These are phyloP conservation scores for Synergus itoensis DNA, from an alignment of 2,888 invertebrate species.

Conservation along the genomic window DNA sequence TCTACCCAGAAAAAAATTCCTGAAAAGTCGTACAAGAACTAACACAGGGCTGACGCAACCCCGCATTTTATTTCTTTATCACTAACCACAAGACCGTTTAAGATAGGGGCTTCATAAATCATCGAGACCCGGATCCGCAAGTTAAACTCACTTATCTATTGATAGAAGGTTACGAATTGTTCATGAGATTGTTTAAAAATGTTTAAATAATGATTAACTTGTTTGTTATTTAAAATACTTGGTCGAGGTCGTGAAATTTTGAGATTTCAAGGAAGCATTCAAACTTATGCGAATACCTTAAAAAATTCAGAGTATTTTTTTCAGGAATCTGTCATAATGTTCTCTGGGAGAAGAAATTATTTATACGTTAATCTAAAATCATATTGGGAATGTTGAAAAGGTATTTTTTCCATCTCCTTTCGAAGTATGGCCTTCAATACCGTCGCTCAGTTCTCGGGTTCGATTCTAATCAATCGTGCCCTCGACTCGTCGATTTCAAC, in stretches of 20 bases:
- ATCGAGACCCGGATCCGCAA: conserved; percentile 52
- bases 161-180: background rate
- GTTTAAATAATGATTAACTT: too few relatives aligned
- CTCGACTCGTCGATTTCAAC: conserved; percentile 26
- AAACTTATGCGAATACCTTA: too few relatives aligned
- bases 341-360: background rate
- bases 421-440: conserved; percentile 13
- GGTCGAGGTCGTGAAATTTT: too few relatives aligned
- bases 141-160: conserved; percentile 1
- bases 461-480: conserved; percentile 40
- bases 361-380: background rate
- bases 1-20: conserved; percentile 37
- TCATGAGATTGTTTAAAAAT: background rate
- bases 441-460: background rate
- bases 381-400: background rate
- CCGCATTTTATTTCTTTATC: background rate
- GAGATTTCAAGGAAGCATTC: too few relatives aligned
- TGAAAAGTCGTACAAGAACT: background rate
- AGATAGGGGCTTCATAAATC: conserved; percentile 37
- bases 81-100: background rate
- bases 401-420: background rate
- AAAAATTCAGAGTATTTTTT: too few relatives aligned
- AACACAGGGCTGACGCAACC: conserved; percentile 19
- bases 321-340: background rate
- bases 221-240: too few relatives aligned